A percentile compares a stretch with the other conserved stretches of the same genome.
These are phyloP conservation scores for Asteroscopus sphinx DNA, from an alignment of 2,888 invertebrate species.

Conservation along the genomic window DNA sequence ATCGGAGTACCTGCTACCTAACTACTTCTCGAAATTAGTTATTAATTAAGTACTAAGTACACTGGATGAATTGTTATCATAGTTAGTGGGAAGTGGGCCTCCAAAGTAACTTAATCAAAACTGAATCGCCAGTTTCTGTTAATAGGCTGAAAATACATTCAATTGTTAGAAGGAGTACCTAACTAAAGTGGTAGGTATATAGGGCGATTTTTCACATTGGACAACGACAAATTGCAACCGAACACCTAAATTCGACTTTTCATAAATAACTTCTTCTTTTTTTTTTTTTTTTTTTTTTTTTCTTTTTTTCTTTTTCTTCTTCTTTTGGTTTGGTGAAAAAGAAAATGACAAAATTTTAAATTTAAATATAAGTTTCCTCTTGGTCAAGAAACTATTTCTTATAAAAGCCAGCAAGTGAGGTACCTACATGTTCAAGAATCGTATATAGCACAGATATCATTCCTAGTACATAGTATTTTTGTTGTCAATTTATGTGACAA, in stretches of 20 bases:
- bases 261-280: no score
- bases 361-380: no score
- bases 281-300: no score
- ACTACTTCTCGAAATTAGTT: conserved; percentile 8
- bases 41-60: not conserved
- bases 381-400: no score
- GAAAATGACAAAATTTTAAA: no score
- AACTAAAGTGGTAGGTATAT: no score
- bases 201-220: no score
- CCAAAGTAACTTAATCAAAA: conserved; percentile 23
- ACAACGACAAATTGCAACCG: no score
- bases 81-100: conserved; percentile 1
- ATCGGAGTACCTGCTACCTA: not conserved
- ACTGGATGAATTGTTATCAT: conserved; percentile 7
- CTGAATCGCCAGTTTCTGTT: not conserved
- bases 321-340: no score
- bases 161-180: not conserved
- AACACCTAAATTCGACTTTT: no score
- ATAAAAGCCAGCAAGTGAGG: not conserved
- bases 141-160: not conserved
- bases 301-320: no score
- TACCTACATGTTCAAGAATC: not conserved
- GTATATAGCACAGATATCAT: no score
- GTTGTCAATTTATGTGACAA: not conserved
- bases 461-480: not conserved